Conservation (phyloP, 1,140 invertebrate genomes). For the Neodiprion lecontei region DNA sequence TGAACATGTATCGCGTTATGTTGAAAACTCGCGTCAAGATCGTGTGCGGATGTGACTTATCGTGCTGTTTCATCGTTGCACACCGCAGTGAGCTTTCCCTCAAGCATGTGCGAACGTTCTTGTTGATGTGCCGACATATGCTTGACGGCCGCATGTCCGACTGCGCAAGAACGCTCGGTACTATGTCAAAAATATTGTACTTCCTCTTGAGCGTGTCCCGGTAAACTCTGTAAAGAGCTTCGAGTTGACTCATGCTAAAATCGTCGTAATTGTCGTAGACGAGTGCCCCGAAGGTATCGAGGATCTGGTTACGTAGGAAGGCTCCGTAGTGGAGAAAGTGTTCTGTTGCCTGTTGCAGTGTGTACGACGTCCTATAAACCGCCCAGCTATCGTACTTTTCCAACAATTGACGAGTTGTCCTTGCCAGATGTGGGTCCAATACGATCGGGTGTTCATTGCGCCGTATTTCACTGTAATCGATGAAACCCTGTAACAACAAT, state of each 20-base stretch:
- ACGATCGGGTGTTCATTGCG: background rate
- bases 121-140: constrained; percentile 34
- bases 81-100: constrained; percentile 29
- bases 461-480: background rate
- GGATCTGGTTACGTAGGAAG: constrained; percentile 31
- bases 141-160: constrained; percentile 26
- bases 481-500: background rate
- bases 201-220: constrained; percentile 36
- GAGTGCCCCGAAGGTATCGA: constrained; percentile 36
- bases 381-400: constrained; percentile 21
- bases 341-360: constrained; percentile 34
- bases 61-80: constrained; percentile 25
- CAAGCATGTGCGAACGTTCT: constrained; percentile 21
- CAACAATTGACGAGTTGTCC: constrained; percentile 28
- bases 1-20: constrained; percentile 22
- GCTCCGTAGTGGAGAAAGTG: constrained; percentile 33
- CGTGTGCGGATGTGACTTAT: constrained; percentile 16
- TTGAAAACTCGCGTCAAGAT: constrained; percentile 13
- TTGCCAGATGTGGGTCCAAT: background rate
- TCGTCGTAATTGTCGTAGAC: constrained; percentile 42
- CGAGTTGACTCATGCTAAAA: constrained; percentile 34
- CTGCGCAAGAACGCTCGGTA: constrained; percentile 26
- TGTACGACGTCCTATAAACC: constrained; percentile 15
- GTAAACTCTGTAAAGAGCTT: constrained; percentile 36
- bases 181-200: constrained; percentile 38